Percentiles rank a stretch among this genome's conserved stretches.
Conservation (phyloP, 2,888 invertebrate genomes). For the Sphaerophoria rueppellii region DNA sequence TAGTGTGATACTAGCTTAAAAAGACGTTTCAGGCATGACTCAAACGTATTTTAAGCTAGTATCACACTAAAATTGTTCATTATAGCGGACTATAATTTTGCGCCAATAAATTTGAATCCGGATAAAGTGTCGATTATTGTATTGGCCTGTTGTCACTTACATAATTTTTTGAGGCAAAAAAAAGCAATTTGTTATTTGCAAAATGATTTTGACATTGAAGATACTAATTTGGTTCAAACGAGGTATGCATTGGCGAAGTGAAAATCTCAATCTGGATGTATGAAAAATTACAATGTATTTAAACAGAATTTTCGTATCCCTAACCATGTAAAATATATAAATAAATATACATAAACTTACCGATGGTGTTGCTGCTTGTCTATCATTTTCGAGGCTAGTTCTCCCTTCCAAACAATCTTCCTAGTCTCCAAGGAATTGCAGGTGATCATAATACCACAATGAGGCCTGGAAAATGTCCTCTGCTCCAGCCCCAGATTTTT, state of each 20-base stretch:
- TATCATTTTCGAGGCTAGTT: background rate
- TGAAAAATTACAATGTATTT: constrained; percentile 16
- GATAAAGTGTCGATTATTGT: too few relatives aligned
- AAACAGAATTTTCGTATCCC: background rate
- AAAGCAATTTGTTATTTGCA: constrained; percentile 1
- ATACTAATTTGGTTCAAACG: constrained; percentile 1
- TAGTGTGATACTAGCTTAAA: too few relatives aligned
- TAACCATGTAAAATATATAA: background rate
- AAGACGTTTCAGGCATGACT: too few relatives aligned
- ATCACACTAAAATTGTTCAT: too few relatives aligned
- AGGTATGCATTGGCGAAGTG: constrained; percentile 17
- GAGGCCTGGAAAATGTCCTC: constrained; percentile 20
- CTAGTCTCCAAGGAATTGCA: constrained; percentile 23
- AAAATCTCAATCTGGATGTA: constrained; percentile 14
- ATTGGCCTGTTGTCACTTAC: too few relatives aligned
- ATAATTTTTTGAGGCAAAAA: constrained; percentile 2
- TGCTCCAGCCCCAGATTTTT: constrained; percentile 33
- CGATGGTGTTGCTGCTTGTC: background rate
- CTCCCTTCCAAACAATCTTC: constrained; percentile 18
- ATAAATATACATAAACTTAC: background rate
- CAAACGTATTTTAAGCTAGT: too few relatives aligned
- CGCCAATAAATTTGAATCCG: too few relatives aligned
- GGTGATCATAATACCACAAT: constrained; percentile 32
- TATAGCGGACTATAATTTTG: too few relatives aligned
- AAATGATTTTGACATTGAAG: constrained; percentile 26